phyloP scores from a whole-genome alignment of 2,888 invertebrate genomes.

The Siphonodentalium dalli region DNA sequence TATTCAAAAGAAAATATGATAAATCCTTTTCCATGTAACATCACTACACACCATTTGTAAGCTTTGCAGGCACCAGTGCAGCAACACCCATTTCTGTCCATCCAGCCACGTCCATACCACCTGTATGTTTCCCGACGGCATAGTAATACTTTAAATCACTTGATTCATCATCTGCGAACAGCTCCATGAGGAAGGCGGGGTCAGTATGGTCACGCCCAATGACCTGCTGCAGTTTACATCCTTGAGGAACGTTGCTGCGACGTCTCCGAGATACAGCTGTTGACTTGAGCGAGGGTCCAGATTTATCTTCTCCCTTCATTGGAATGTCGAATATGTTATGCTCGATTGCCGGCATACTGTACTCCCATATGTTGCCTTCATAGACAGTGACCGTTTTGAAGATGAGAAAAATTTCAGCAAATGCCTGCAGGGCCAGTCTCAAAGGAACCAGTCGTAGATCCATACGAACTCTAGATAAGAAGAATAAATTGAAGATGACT shows the following conservation, averaged over 20 bases:
- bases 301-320: slow-evolving; percentile 27
- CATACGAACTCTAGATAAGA: slow-evolving; percentile 27
- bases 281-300: slow-evolving; percentile 27
- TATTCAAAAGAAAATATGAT: no score
- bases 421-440: slow-evolving; percentile 26
- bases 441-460: slow-evolving; percentile 36
- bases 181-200: slow-evolving; percentile 35
- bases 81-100: slow-evolving; percentile 40
- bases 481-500: no score
- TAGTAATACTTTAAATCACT: slow-evolving; percentile 37
- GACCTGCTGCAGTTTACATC: slow-evolving; percentile 36
- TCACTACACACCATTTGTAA: slow-evolving; percentile 39
- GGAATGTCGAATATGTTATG: slow-evolving; percentile 32
- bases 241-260: slow-evolving; percentile 17
- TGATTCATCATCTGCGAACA: slow-evolving; percentile 33
- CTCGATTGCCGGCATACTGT: slow-evolving; percentile 20
- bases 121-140: slow-evolving; percentile 35
- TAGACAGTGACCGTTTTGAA: slow-evolving; percentile 26
- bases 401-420: slow-evolving; percentile 26
- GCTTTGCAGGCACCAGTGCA: slow-evolving; percentile 27
- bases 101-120: slow-evolving; percentile 33
- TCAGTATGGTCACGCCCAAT: slow-evolving; percentile 29
- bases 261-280: no score
- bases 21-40: no score
- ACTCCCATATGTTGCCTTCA: slow-evolving; percentile 34